These are phyloP conservation scores for Centruroides vittatus DNA, from an alignment of 1,140 invertebrate species.

Conservation along the genomic window DNA sequence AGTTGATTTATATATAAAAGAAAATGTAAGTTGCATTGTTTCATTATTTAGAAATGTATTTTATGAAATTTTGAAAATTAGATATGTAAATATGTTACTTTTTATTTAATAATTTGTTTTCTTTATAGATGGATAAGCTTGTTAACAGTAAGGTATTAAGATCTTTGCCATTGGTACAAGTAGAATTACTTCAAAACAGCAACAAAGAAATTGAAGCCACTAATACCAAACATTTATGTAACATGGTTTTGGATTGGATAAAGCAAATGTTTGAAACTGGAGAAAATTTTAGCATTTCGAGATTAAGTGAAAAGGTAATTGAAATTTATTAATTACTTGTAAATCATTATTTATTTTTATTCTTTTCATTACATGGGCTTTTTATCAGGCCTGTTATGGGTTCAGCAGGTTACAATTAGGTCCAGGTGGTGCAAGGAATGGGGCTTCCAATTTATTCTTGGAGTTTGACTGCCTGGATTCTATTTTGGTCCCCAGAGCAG, in stretches of 20 bases:
- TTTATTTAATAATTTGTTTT: too few relatives aligned
- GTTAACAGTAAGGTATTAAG: constrained; percentile 41
- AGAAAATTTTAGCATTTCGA: constrained; percentile 32
- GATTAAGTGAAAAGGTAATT: constrained; percentile 34
- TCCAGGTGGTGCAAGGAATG: too few relatives aligned
- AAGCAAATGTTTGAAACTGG: constrained; percentile 32
- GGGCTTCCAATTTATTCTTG: too few relatives aligned
- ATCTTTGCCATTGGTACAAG: constrained; percentile 44
- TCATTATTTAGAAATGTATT: background rate
- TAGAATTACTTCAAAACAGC: constrained; percentile 48
- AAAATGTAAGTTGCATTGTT: constrained; percentile 35
- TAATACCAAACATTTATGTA: constrained; percentile 36
- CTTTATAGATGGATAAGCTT: constrained; percentile 39
- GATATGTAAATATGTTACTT: too few relatives aligned
- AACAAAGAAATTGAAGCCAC: constrained; percentile 45
- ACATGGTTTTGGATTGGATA: constrained; percentile 52
- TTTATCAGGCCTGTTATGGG: too few relatives aligned
- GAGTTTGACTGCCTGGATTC: too few relatives aligned
- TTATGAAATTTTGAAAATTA: too few relatives aligned
- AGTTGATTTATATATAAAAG: constrained; percentile 54
- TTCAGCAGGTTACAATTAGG: too few relatives aligned
- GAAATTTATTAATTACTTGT: too few relatives aligned
- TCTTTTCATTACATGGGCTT: too few relatives aligned
- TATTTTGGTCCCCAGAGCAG: too few relatives aligned
- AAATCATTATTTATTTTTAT: too few relatives aligned